phyloP scores from a whole-genome alignment of 2,113 vertebrate genomes.

The Phalacrocorax aristotelis region DNA sequence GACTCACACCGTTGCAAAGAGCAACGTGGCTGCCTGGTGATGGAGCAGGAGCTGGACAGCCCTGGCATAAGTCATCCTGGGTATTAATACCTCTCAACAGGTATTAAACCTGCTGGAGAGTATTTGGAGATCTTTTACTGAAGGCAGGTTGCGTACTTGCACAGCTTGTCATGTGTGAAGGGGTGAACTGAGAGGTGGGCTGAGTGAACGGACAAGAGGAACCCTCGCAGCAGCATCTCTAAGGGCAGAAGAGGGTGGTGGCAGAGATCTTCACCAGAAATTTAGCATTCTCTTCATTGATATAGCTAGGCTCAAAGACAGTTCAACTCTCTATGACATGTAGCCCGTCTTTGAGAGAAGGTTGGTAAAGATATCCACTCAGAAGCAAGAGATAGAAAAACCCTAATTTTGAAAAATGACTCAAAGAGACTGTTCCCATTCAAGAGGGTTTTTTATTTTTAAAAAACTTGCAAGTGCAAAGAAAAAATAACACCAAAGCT shows the following conservation, averaged over 20 bases:
- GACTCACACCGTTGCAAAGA: neutral
- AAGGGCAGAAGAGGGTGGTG: neutral
- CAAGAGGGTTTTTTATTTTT: neutral
- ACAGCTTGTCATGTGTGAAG: neutral
- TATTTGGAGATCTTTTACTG: neutral
- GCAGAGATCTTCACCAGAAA: neutral
- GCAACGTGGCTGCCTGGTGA: neutral
- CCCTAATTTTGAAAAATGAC: neutral
- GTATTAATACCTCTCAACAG: neutral
- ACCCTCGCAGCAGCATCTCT: neutral
- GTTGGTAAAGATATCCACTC: neutral
- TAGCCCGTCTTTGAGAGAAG: neutral
- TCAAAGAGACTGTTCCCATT: neutral
- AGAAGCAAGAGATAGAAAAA: neutral
- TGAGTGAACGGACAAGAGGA: neutral
- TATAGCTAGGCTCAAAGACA: neutral
- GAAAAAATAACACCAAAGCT: neutral
- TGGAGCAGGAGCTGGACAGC: neutral
- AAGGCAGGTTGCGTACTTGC: neutral
- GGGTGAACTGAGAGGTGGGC: neutral
- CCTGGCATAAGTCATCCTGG: neutral
- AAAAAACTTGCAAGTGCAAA: neutral
- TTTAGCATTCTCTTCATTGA: neutral
- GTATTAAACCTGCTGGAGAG: neutral
- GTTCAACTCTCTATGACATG: neutral